Conservation (phyloP, 2,113 vertebrate genomes). For the Gobiocypris rarus region DNA sequence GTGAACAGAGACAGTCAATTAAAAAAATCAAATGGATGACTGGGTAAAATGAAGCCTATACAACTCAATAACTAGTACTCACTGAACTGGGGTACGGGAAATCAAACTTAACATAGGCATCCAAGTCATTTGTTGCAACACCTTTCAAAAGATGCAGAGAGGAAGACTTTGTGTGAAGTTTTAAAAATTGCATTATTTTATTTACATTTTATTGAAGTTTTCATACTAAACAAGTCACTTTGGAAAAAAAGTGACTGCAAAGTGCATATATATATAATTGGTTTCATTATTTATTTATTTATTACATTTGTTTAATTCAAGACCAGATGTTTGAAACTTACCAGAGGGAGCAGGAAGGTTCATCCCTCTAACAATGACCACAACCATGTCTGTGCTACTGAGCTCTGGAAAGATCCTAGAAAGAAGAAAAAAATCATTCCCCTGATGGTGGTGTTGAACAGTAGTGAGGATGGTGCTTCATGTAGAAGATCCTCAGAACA, state of each 20-base stretch:
- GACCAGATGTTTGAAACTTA: conserved; percentile 60
- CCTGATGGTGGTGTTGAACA: background rate
- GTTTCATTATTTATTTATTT: too few species aligned
- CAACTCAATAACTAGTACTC: conserved; percentile 63
- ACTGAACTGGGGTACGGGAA: conserved; percentile 94
- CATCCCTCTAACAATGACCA: conserved; percentile 89
- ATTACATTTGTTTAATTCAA: too few species aligned
- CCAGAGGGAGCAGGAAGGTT: conserved; percentile 93
- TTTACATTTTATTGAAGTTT: too few species aligned
- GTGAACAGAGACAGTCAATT: conserved; percentile 14
- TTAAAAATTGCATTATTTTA: too few species aligned
- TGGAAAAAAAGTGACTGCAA: too few species aligned
- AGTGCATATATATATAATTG: background rate
- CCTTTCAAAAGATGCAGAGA: conserved; percentile 70
- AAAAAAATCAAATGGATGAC: conserved; percentile 9
- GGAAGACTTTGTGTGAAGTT: background rate
- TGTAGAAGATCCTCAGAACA: background rate
- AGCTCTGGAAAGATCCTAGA: conserved; percentile 95
- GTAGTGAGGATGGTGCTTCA: background rate
- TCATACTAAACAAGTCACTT: too few species aligned
- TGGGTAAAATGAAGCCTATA: background rate
- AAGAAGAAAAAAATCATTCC: background rate
- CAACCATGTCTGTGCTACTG: conserved; percentile 95
- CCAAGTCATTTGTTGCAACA: conserved; percentile 86
- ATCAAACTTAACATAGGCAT: conserved; percentile 92